Percentiles rank a stretch among this genome's conserved stretches.
phyloP scores from a whole-genome alignment of 2,797 vertebrate genomes.

The Adelosebastes latens region DNA sequence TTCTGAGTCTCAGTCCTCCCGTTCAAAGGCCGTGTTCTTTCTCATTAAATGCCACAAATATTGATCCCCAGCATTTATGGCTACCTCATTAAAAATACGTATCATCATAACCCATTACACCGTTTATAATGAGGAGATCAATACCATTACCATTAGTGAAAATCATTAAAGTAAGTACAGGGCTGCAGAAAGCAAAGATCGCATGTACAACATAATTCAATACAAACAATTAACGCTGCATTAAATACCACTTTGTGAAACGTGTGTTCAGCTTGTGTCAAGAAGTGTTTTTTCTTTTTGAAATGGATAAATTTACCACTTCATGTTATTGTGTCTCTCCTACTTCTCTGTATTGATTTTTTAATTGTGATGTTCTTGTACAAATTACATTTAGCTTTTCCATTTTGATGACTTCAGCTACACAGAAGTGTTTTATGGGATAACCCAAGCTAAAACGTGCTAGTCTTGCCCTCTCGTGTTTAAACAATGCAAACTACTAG shows the following conservation, averaged over 20 bases:
- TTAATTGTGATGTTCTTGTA: neutral
- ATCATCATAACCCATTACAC: neutral
- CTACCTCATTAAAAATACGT: slow-evolving; percentile 5
- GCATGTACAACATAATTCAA: neutral
- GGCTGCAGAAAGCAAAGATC: neutral
- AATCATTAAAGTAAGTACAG: neutral
- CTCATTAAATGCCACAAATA: slow-evolving; percentile 1
- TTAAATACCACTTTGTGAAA: neutral
- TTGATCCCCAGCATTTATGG: slow-evolving; percentile 2
- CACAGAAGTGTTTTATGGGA: neutral
- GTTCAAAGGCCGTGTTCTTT: neutral
- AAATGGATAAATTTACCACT: neutral
- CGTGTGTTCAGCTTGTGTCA: neutral
- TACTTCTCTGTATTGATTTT: neutral
- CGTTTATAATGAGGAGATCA: neutral
- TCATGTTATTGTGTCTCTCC: neutral
- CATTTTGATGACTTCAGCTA: neutral
- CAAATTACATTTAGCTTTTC: neutral
- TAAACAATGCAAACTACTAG: neutral
- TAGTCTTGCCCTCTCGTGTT: neutral
- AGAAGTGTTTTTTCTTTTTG: neutral
- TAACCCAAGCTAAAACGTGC: neutral
- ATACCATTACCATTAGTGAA: neutral
- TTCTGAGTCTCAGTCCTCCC: neutral
- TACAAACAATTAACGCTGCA: neutral